phyloP scores from a whole-genome alignment of 2,797 vertebrate genomes.

The Amazona ochrocephala region DNA sequence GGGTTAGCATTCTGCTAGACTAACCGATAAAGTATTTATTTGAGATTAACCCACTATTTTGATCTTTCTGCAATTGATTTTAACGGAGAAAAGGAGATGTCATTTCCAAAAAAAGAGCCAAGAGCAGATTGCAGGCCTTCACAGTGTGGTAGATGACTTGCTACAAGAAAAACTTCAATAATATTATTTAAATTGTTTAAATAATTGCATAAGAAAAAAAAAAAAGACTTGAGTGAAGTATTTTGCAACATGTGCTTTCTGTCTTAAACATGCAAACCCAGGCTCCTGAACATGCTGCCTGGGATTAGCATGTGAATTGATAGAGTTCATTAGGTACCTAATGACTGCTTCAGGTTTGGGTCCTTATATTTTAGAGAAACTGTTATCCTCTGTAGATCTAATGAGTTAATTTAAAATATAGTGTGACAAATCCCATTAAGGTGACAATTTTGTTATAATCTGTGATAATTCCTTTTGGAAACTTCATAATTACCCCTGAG shows the following conservation, averaged over 20 bases:
- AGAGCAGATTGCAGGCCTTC: not conserved
- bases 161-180: not conserved
- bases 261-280: not conserved
- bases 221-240: not conserved
- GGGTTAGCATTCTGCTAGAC: not conserved
- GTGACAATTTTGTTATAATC: not conserved
- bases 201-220: not conserved
- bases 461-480: slow-evolving; percentile 17
- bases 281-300: not conserved
- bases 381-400: slow-evolving; percentile 1
- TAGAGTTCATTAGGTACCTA: not conserved
- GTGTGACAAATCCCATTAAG: slow-evolving; percentile 12
- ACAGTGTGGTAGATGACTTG: not conserved
- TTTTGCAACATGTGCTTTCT: not conserved
- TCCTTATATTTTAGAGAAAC: not conserved
- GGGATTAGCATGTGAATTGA: not conserved
- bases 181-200: not conserved
- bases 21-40: not conserved
- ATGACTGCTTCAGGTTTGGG: not conserved
- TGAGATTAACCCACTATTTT: not conserved
- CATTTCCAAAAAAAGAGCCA: not conserved
- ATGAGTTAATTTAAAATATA: not conserved
- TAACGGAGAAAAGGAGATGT: not conserved
- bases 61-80: not conserved
- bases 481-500: not conserved